Percentiles rank a stretch among this genome's conserved stretches.
These are phyloP conservation scores for Nymphicus hollandicus DNA, from an alignment of 2,113 vertebrate genomes.

Conservation along the genomic window DNA sequence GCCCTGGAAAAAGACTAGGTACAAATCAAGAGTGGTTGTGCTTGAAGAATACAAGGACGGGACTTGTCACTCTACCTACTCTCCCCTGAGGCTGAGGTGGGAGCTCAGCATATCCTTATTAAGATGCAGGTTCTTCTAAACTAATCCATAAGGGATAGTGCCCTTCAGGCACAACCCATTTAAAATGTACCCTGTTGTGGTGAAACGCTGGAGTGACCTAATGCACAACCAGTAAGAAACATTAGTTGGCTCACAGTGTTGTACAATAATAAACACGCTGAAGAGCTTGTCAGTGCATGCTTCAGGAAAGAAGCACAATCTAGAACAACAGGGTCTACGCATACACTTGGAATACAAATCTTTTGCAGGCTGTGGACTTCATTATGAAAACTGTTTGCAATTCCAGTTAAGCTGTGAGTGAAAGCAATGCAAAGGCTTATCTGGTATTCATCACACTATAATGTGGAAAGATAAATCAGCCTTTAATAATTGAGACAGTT, in stretches of 20 bases:
- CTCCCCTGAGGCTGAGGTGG: neutral
- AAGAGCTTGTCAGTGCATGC: slow-evolving; percentile 3
- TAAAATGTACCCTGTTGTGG: neutral
- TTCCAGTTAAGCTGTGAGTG: neutral
- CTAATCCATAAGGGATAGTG: neutral
- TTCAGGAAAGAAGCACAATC: neutral
- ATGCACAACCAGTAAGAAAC: neutral
- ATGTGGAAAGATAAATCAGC: neutral
- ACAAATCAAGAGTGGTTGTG: neutral
- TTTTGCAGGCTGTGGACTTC: neutral
- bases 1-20: neutral
- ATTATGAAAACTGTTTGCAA: neutral
- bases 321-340: neutral
- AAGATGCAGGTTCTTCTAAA: neutral
- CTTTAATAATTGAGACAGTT: neutral
- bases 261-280: neutral
- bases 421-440: neutral
- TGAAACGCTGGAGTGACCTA: neutral
- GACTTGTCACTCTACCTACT: neutral
- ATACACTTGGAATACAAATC: neutral
- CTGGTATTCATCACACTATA: neutral
- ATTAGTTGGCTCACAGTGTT: neutral
- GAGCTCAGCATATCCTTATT: neutral
- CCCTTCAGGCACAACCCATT: neutral
- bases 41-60: neutral